phyloP scores from a whole-genome alignment of 2,888 invertebrate genomes.

The Papilio protenor region DNA sequence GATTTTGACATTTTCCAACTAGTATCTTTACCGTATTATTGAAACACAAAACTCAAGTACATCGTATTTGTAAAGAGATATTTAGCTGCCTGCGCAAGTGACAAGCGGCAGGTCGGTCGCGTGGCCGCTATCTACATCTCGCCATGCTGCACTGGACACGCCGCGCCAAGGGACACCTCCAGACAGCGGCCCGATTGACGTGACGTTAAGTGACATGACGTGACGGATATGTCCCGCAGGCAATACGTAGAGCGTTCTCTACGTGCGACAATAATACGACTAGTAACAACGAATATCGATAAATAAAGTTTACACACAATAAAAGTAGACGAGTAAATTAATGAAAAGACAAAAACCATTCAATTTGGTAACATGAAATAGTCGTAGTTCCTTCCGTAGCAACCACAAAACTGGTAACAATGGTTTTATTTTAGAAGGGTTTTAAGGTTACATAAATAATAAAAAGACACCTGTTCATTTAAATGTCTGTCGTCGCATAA shows the following conservation, averaged over 20 bases:
- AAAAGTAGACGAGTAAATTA: not conserved
- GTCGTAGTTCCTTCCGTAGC: not conserved
- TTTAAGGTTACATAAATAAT: constrained; percentile 38
- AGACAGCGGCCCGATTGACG: not conserved
- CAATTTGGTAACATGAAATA: not conserved
- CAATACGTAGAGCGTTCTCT: not conserved
- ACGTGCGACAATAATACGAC: constrained; percentile 25
- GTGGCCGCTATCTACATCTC: constrained; percentile 37
- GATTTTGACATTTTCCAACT: not conserved
- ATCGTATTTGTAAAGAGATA: not conserved
- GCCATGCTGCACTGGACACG: constrained; percentile 27
- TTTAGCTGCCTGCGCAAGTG: not conserved
- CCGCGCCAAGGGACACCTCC: constrained; percentile 24
- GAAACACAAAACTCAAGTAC: not conserved
- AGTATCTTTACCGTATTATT: not conserved
- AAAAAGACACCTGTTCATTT: constrained; percentile 47
- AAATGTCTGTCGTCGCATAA: constrained; percentile 63
- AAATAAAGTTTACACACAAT: too few relatives aligned
- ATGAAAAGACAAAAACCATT: not conserved
- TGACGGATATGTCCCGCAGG: constrained; percentile 28
- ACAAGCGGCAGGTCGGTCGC: constrained; percentile 21
- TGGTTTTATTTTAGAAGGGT: constrained; percentile 7
- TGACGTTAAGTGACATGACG: constrained; percentile 18
- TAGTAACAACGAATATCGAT: too few relatives aligned
- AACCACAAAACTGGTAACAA: not conserved